Percentiles rank a stretch among this genome's conserved stretches.
Evolutionary conservation across 2,113 vertebrate genomes (phyloP).

Genomic region (Columba janthina): DNA sequence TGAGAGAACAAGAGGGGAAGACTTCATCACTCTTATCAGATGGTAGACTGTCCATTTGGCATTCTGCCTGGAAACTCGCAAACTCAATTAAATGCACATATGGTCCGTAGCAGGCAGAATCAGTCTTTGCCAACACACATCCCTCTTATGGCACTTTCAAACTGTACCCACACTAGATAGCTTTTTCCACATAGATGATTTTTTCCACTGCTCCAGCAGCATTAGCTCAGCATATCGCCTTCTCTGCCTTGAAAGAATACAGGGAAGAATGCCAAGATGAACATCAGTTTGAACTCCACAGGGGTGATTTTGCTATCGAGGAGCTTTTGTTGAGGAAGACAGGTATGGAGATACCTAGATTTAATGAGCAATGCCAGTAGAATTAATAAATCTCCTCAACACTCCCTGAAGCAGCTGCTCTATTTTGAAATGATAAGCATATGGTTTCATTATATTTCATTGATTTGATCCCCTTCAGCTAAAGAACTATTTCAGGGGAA

Average conservation of each 20-base stretch:
- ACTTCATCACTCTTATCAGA: slow-evolving; percentile 54
- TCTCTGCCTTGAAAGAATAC: slow-evolving; percentile 40
- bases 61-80: slow-evolving; percentile 71
- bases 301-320: slow-evolving; percentile 54
- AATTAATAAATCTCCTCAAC: slow-evolving; percentile 80
- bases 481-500: slow-evolving; percentile 74
- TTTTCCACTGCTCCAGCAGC: slow-evolving; percentile 17
- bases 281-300: slow-evolving; percentile 40
- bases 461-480: slow-evolving; percentile 80
- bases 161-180: not conserved
- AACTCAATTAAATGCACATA: slow-evolving; percentile 76
- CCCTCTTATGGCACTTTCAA: slow-evolving; percentile 39
- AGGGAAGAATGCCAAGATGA: slow-evolving; percentile 47
- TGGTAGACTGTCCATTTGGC: slow-evolving; percentile 64
- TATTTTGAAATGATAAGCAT: slow-evolving; percentile 81
- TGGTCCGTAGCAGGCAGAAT: slow-evolving; percentile 65
- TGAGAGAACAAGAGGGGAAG: slow-evolving; percentile 11
- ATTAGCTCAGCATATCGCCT: slow-evolving; percentile 50
- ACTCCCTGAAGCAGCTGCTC: slow-evolving; percentile 77
- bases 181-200: slow-evolving; percentile 40
- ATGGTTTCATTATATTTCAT: slow-evolving; percentile 83
- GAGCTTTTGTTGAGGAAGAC: slow-evolving; percentile 69
- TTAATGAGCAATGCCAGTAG: slow-evolving; percentile 73
- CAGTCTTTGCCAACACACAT: slow-evolving; percentile 63
- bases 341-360: slow-evolving; percentile 68